A percentile compares a stretch with the other conserved stretches of the same genome.
These are phyloP conservation scores for Homalodisca vitripennis DNA, from an alignment of 1,140 invertebrate genomes.

Conservation along the genomic window DNA sequence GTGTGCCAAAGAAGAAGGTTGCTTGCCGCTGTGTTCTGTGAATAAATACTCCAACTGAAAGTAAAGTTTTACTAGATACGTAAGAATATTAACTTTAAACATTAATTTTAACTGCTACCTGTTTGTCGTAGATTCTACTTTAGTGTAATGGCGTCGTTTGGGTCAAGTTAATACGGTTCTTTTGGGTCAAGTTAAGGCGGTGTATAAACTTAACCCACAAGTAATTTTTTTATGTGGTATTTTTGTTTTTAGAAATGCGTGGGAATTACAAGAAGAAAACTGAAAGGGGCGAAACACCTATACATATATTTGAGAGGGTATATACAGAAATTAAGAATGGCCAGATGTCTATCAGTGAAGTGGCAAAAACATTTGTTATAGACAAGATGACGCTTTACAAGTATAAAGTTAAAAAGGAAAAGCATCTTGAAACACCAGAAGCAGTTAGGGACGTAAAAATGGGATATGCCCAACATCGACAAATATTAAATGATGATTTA, in stretches of 20 bases:
- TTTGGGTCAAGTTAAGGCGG: conserved; percentile 15
- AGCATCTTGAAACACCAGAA: neutral
- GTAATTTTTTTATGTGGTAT: neutral
- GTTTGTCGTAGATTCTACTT: too few species aligned
- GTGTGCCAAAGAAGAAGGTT: too few species aligned
- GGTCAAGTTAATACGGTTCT: too few species aligned
- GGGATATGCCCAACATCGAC: neutral
- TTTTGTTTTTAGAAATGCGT: neutral
- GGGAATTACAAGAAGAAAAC: conserved; percentile 17
- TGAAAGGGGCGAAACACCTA: neutral
- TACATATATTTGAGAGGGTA: neutral
- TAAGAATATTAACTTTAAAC: too few species aligned
- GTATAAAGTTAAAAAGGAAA: neutral
- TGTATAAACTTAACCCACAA: conserved; percentile 26
- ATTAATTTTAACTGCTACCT: too few species aligned
- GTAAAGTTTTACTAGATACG: too few species aligned
- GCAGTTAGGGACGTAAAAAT: neutral
- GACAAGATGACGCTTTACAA: conserved; percentile 10
- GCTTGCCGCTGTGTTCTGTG: too few species aligned
- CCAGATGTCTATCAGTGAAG: neutral
- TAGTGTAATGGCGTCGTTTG: too few species aligned
- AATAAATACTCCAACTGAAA: too few species aligned
- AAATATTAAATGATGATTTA: neutral
- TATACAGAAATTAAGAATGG: neutral
- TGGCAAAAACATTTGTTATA: neutral